Percentiles rank a stretch among this genome's conserved stretches.
Conservation (phyloP, 1,140 invertebrate species). For the Papilio aristodemus region DNA sequence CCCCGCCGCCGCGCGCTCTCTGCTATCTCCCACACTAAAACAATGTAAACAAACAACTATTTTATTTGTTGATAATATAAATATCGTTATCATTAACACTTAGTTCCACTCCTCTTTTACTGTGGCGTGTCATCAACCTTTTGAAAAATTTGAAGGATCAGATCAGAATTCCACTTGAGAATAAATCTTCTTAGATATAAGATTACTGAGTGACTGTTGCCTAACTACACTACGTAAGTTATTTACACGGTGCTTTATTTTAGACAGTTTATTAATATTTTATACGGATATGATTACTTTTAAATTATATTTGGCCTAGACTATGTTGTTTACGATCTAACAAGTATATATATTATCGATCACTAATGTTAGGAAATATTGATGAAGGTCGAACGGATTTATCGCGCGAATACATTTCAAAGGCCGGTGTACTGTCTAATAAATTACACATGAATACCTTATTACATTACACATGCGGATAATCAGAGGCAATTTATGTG, state of each 20-base stretch:
- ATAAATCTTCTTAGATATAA: no score
- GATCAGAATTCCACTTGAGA: no score
- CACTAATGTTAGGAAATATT: constrained; percentile 7
- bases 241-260: no score
- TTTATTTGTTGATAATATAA: background rate
- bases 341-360: background rate
- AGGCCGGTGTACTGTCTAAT: constrained; percentile 7
- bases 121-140: no score
- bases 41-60: constrained; percentile 22
- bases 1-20: constrained; percentile 60
- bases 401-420: constrained; percentile 1
- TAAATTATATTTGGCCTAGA: no score
- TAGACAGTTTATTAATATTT: no score
- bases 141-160: no score
- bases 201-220: no score
- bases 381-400: background rate
- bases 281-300: no score
- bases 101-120: no score
- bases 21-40: constrained; percentile 70
- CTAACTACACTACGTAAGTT: no score
- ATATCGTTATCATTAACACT: no score
- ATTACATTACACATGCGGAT: constrained; percentile 19
- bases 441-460: constrained; percentile 12
- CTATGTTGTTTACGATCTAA: background rate
- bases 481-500: constrained; percentile 7